Conservation (phyloP, 2,888 invertebrate species). For the Phortica okadai region DNA sequence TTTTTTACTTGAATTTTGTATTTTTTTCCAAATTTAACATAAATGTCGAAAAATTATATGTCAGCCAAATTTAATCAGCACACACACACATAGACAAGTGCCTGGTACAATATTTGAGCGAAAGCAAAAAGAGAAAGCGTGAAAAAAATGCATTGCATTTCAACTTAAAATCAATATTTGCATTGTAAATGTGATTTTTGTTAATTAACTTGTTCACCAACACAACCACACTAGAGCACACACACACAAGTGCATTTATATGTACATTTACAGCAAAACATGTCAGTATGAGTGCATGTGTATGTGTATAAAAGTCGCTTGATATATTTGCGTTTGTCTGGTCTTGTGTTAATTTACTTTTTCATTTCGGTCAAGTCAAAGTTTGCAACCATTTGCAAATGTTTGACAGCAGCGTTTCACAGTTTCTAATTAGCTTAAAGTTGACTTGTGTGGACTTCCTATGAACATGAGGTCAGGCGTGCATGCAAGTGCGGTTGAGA, state of each 20-base stretch:
- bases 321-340: neutral
- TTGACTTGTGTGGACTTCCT: neutral
- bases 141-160: neutral
- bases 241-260: slow-evolving; percentile 7
- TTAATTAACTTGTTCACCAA: slow-evolving; percentile 47
- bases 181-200: slow-evolving; percentile 44
- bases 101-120: no score
- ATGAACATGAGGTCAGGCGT: neutral
- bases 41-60: slow-evolving; percentile 39
- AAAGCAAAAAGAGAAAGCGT: neutral
- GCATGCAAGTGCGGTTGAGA: neutral
- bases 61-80: slow-evolving; percentile 41
- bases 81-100: slow-evolving; percentile 21
- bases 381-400: slow-evolving; percentile 20
- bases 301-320: no score
- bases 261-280: slow-evolving; percentile 14
- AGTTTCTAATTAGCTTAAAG: slow-evolving; percentile 15
- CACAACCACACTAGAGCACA: neutral
- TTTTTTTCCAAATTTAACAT: slow-evolving; percentile 45
- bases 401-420: neutral
- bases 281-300: neutral
- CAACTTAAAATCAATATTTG: slow-evolving; percentile 49
- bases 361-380: slow-evolving; percentile 18
- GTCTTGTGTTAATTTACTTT: neutral
- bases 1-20: neutral